Conservation (phyloP, 2,113 vertebrate species). For the Hystrix cristata region DNA sequence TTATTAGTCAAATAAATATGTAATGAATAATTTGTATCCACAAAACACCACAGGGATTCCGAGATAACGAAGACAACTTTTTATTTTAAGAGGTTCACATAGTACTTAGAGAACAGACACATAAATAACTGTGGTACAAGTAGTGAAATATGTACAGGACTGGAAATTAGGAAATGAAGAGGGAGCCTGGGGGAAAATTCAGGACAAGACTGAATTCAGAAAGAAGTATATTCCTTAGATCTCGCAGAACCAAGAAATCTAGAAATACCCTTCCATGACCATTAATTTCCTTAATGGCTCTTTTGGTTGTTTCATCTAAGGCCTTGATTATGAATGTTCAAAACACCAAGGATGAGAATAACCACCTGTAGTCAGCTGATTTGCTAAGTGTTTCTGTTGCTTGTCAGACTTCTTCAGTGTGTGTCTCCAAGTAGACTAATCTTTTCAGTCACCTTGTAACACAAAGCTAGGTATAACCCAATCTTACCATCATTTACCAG, state of each 20-base stretch:
- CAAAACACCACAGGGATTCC: neutral
- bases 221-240: neutral
- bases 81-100: constrained; percentile 14
- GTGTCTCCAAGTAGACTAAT: neutral
- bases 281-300: neutral
- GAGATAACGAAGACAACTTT: constrained; percentile 34
- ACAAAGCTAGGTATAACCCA: neutral
- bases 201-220: neutral
- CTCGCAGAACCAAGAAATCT: neutral
- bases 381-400: neutral
- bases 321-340: neutral
- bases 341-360: constrained; percentile 19
- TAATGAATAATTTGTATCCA: constrained; percentile 34
- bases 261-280: neutral
- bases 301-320: neutral
- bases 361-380: neutral
- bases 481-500: constrained; percentile 23
- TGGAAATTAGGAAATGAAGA: neutral
- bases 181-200: neutral
- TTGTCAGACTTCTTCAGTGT: neutral
- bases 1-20: constrained; percentile 59
- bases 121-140: neutral
- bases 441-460: constrained; percentile 62
- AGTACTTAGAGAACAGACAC: neutral
- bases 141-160: neutral